Percentiles rank a stretch among this genome's conserved stretches.
Evolutionary conservation across 1,140 invertebrate genomes (phyloP).

Genomic region (Mamestra configurata): DNA sequence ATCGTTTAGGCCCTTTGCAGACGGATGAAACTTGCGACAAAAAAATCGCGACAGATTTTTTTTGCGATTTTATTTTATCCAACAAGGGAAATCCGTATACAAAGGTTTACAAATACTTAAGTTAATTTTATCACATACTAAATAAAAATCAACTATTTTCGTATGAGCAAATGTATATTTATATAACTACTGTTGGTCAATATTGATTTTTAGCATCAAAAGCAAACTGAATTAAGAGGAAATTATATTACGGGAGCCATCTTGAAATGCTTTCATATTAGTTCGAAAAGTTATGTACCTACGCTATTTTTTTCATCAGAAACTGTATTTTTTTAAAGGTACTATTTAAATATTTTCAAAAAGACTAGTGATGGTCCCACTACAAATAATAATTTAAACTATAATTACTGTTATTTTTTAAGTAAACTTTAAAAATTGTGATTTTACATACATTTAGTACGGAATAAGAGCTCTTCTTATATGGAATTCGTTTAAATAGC

Average conservation of each 20-base stretch:
- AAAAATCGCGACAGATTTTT: neutral
- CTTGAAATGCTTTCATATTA: neutral
- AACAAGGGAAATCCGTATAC: neutral
- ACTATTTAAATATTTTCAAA: neutral
- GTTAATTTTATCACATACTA: conserved; percentile 72
- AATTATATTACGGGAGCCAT: conserved; percentile 17
- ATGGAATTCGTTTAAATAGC: neutral
- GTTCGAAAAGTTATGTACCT: too few relatives aligned
- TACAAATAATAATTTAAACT: neutral
- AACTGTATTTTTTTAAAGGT: neutral
- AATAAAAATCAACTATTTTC: conserved; percentile 81
- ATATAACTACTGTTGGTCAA: conserved; percentile 82
- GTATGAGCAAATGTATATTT: conserved; percentile 82
- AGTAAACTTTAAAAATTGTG: neutral
- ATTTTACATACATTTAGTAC: neutral
- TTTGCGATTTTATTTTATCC: neutral
- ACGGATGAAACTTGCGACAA: conserved; percentile 17
- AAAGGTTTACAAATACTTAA: conserved; percentile 20
- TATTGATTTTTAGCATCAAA: conserved; percentile 61
- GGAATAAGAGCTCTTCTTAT: neutral
- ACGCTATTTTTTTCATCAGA: too few relatives aligned
- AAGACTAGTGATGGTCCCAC: neutral
- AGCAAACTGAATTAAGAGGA: conserved; percentile 30
- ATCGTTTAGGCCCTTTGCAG: conserved; percentile 50
- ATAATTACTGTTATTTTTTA: neutral